A percentile compares a stretch with the other conserved stretches of the same genome.
Conservation (phyloP, 2,888 invertebrate genomes). For the Pristionchus mayeri region DNA sequence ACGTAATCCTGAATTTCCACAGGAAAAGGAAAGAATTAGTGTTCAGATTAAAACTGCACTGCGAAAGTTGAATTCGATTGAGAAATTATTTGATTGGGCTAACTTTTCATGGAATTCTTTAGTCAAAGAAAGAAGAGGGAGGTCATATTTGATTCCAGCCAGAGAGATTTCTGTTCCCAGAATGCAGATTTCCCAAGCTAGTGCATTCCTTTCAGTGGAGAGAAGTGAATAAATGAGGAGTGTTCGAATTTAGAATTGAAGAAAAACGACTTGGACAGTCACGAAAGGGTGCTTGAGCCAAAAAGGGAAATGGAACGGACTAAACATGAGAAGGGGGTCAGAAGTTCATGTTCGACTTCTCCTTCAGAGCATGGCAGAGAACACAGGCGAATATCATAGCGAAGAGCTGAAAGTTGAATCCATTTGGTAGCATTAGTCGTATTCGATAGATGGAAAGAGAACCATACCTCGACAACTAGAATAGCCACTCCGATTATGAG, state of each 20-base stretch:
- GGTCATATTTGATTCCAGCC: not conserved
- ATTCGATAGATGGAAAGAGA: slow-evolving; percentile 29
- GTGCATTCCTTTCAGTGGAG: not conserved
- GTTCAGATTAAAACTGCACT: no score
- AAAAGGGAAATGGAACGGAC: no score
- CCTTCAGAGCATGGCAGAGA: slow-evolving; percentile 59
- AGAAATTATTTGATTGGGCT: no score
- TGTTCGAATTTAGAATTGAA: not conserved
- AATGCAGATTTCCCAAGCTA: not conserved
- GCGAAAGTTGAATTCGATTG: no score
- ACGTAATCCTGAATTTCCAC: no score
- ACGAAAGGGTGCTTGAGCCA: not conserved
- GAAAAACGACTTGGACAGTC: not conserved
- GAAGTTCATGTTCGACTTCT: slow-evolving; percentile 55
- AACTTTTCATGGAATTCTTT: no score
- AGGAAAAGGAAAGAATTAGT: no score
- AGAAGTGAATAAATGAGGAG: not conserved
- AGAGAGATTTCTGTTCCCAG: not conserved
- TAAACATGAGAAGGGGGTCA: not conserved
- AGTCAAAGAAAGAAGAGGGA: not conserved
- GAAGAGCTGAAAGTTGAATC: slow-evolving; percentile 58
- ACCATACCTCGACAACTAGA: slow-evolving; percentile 59
- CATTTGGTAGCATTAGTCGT: no score
- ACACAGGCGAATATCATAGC: slow-evolving; percentile 65
- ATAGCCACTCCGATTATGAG: slow-evolving; percentile 57